phyloP scores from a whole-genome alignment of 2,113 vertebrate genomes.

The Atherinomorus stipes region DNA sequence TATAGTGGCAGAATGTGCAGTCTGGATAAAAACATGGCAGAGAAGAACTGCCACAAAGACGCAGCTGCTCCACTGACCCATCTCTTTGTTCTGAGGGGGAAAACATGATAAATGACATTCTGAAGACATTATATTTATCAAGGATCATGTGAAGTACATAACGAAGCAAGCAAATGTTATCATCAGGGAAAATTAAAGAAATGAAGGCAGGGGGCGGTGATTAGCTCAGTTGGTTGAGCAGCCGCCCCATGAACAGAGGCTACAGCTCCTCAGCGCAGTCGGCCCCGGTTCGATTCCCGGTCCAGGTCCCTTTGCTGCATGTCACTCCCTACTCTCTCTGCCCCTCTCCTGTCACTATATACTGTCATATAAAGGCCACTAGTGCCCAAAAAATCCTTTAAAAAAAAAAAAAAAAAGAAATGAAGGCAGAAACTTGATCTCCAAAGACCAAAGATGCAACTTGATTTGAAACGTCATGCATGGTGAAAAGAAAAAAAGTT shows the following conservation, averaged over 20 bases:
- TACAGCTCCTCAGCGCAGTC: too few relatives aligned
- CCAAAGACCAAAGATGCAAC: not conserved
- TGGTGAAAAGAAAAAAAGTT: too few relatives aligned
- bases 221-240: too few relatives aligned
- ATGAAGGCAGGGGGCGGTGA: too few relatives aligned
- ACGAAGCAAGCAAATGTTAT: not conserved
- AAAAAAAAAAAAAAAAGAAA: too few relatives aligned
- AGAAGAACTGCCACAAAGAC: constrained; percentile 28
- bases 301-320: too few relatives aligned
- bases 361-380: too few relatives aligned
- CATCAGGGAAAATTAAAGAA: not conserved
- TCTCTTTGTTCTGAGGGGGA: constrained; percentile 13
- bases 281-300: too few relatives aligned
- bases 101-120: constrained; percentile 18
- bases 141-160: not conserved
- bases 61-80: constrained; percentile 39
- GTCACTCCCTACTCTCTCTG: too few relatives aligned
- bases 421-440: not conserved
- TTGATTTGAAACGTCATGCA: not conserved
- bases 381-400: too few relatives aligned
- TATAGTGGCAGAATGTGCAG: not conserved
- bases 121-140: not conserved
- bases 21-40: constrained; percentile 32
- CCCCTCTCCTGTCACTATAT: too few relatives aligned
- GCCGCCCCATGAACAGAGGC: too few relatives aligned